Base-by-base conservation (phyloP, 2,113 vertebrate genomes). In the Apteryx mantelli region DNA sequence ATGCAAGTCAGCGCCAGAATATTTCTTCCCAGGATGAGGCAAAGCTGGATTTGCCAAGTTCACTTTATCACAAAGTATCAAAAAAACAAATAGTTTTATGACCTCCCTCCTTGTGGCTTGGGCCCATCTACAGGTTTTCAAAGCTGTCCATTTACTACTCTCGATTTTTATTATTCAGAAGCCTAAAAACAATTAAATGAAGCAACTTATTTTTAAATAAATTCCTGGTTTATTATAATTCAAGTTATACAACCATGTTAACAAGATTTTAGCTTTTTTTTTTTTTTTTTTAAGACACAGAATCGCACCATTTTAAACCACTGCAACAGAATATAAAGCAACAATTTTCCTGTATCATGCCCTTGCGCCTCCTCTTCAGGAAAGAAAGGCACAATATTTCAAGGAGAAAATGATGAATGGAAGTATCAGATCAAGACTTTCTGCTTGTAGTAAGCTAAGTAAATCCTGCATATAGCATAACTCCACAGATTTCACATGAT, bases 171-270 rank as follows among this genome's bases (percentile, higher is more conserved):
- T 13, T 36, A n/a, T 48, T 71, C 56, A 28, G 38, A 89, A 64
- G 12, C 38, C 46, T 25, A 68, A 40, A 16, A 77, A 73, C 61
- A 87, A 81, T 0, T 10, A 7, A 5, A 40, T 5, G 11, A 81
- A 92, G 71, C 11, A 0, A 36, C 5, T 34, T 26, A 21, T 34
- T 75, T 84, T 88, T 66, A 86, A 90, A 53, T n/a, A 91, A 92
- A 95, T 78, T 79, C 36, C 7, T 46, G 11, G 8, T 93, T 97
- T 95, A 89, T 94, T 96, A 24, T 6, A n/a, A 83, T 24, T 75
- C 70, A 70, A 84, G 30, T 82, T 60, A 36, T 50, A 93, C 25
- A 73, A 91, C 73, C 74, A 74, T 0, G 2, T 46, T 65, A 34
- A 66, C 81, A 63, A 85, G 16, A 44, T 75, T 80, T 79, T 7